Evolutionary conservation across 2,113 vertebrate genomes (phyloP), one percentile per base, ranked within the genome.

Genomic region (Pygoscelis antarcticus): DNA sequence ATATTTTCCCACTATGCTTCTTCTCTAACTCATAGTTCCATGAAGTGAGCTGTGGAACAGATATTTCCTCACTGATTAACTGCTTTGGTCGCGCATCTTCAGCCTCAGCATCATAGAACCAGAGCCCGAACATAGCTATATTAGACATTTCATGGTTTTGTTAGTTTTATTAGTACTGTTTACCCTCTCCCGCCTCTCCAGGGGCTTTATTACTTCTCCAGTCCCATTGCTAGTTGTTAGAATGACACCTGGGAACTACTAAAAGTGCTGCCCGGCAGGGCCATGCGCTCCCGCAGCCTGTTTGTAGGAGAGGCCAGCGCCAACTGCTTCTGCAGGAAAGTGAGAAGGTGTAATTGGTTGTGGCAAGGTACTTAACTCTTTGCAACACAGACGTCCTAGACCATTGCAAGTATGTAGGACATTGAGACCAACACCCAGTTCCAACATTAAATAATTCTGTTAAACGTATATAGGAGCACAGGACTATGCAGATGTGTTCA

Each of bases 311-410:
- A 40, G 42, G 22, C 27, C 57, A 51, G 47, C 0, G 2, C 57
- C 82, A 68, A 0, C 32, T 47, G 74, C 21, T 91, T 18, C 88
- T 55, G 71, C 38, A 51, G 76, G n/a, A 7, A 32, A 17, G 32
- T 2, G 36, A 65, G 49, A 20, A 77, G 55, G 12, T 32, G n/a
- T 5, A 15, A 5, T 0, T 4, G 27, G 15, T 8, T 15, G 23
- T 44, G 69, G 47, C 32, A 57, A 38, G 40, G 18, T 20, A 8
- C 36, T 83, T 54, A 29, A 10, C 23, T 95, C 32, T 46, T 7
- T 34, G 66, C 32, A 11, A 20, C n/a, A 47, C 42, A 11, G 4
- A 62, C 60, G 40, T n/a, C 52, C 36, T 7, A 12, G 34, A 23
- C 12, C 32, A 15, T 2, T 52, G 74, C 16, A n/a, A 29, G 8